phyloP scores from a whole-genome alignment of 2,888 invertebrate genomes.

The Eupithecia vulgata region DNA sequence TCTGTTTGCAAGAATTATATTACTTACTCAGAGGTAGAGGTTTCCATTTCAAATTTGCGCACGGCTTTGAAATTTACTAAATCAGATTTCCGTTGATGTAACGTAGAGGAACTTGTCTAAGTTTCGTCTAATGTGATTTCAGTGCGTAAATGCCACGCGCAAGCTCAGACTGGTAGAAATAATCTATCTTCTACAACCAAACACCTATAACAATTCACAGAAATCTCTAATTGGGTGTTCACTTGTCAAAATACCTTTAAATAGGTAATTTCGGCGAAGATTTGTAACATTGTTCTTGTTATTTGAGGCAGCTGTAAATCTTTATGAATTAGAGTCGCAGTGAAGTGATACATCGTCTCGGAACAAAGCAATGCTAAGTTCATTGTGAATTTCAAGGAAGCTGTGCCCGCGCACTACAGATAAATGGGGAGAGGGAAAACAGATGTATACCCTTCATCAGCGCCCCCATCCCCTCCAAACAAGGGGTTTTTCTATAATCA shows the following conservation, averaged over 20 bases:
- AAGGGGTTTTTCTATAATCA: background rate
- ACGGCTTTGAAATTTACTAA: background rate
- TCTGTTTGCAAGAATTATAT: background rate
- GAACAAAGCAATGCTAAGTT: conserved; percentile 36
- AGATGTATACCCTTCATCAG: background rate
- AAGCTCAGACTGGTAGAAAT: background rate
- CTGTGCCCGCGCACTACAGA: conserved; percentile 27
- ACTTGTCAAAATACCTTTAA: background rate
- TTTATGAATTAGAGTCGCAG: conserved; percentile 46
- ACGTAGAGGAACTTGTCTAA: background rate
- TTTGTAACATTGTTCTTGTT: conserved; percentile 43
- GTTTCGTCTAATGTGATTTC: background rate
- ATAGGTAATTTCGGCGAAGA: conserved; percentile 23
- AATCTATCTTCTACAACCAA: background rate
- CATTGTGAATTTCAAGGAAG: conserved; percentile 39
- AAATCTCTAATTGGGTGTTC: conserved; percentile 6
- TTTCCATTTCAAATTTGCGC: background rate
- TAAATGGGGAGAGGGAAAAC: conserved; percentile 19
- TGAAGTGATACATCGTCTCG: conserved; percentile 46
- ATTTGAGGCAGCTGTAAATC: conserved; percentile 48
- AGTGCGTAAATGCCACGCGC: background rate
- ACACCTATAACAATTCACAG: background rate
- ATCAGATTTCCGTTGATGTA: too few relatives aligned
- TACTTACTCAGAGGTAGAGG: background rate
- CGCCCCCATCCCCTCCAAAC: too few relatives aligned